Evolutionary conservation across 1,140 invertebrate species (phyloP), one percentile per base, ranked within the genome.

Genomic region (Achroia grisella): DNA sequence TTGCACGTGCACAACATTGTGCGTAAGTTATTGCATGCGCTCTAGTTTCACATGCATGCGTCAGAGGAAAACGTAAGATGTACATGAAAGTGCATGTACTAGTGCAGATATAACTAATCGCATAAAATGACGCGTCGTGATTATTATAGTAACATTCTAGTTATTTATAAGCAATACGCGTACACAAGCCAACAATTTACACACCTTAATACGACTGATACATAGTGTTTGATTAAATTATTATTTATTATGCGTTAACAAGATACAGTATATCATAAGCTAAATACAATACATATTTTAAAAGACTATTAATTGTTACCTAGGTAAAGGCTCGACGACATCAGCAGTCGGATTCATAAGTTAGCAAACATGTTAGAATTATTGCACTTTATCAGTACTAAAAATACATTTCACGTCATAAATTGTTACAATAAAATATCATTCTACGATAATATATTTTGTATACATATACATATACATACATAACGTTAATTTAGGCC

Each of bases 211-310:
- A 33, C 10, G n/a, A n/a, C n/a, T 46, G 56, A 58, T 65, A 59
- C 59, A 67, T 62, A 65, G 42, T 39, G 49, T 48, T 71, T 61
- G 58, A 50, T 63, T 23, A 67, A 65, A 70, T 67, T 62, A 70
- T 67, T 62, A 69, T 66, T 65, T 78, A 80, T 83, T 83, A 81
- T 83, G 79, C 76, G 63, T 79, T 69, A 80, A 83, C 79, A 77
- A 66, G 71, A 71, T 72, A 72, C 57, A 70, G 71, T 70, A 67
- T 62, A 62, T 62, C 44, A 62, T 53, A 72, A 70, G 71, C 64
- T 73, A 70, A 65, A 36, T 43, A 39, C 28, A 37, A 65, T 23
- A 23, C 17, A 23, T 48, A 50, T 63, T 56, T 70, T 46, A 48
- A 64, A 62, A 48, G 41, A 55, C 58, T 72, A 72, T 3, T 3